Evolutionary conservation across 2,113 vertebrate genomes (phyloP).

Genomic region (Sebastes schlegelii): DNA sequence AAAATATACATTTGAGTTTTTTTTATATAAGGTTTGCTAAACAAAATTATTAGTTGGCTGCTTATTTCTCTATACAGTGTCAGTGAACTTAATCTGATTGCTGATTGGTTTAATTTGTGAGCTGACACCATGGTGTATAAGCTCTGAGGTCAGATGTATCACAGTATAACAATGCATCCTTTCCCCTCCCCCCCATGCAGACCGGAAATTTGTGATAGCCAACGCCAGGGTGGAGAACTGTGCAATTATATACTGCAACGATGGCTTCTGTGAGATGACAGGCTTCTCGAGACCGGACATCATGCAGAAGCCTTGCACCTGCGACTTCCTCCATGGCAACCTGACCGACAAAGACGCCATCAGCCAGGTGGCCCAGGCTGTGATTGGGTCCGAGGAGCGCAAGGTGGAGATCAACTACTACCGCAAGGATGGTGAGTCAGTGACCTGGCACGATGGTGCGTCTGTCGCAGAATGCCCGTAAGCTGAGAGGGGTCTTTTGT

Average conservation of each 20-base stretch:
- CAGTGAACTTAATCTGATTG: not conserved
- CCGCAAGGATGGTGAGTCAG: constrained; percentile 95
- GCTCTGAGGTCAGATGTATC: constrained; percentile 22
- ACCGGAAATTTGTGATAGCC: constrained; percentile 99
- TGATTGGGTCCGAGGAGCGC: constrained; percentile 95
- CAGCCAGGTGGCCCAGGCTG: constrained; percentile 92
- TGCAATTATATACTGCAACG: constrained; percentile 99
- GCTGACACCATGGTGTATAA: not conserved
- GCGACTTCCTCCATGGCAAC: constrained; percentile 97
- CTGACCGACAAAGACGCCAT: constrained; percentile 93
- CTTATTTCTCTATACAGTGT: not conserved
- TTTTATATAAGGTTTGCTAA: not conserved
- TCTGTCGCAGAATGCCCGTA: constrained; percentile 9
- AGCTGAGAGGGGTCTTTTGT: constrained; percentile 24
- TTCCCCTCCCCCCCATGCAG: constrained; percentile 83
- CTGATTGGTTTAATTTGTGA: constrained; percentile 3
- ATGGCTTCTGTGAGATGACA: constrained; percentile 99
- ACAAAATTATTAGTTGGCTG: not conserved
- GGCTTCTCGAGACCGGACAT: constrained; percentile 98
- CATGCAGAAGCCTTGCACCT: constrained; percentile 98
- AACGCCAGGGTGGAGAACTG: constrained; percentile 98
- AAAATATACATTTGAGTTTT: not conserved
- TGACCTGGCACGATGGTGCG: not conserved
- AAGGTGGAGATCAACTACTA: constrained; percentile 98
- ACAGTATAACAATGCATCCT: not conserved